Percentiles rank a stretch among this genome's conserved stretches.
Conservation (phyloP, 2,113 vertebrate species). For the Apeltes quadracus region DNA sequence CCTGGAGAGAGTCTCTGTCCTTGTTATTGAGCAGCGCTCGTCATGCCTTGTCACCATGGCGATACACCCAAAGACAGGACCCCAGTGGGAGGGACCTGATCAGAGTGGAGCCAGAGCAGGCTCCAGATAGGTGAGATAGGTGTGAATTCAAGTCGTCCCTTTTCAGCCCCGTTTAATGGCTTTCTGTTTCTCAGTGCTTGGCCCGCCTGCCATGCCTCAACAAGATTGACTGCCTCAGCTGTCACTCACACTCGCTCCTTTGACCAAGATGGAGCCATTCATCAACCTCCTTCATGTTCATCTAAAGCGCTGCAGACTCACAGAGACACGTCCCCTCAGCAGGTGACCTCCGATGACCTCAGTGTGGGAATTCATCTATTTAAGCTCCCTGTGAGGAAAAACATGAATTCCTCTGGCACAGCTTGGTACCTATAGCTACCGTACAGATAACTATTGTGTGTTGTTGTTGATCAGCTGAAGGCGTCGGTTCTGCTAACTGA, state of each 20-base stretch:
- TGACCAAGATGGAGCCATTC: slow-evolving; percentile 7
- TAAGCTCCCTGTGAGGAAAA: too few species aligned
- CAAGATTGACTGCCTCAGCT: slow-evolving; percentile 1
- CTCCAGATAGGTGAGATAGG: slow-evolving; percentile 30
- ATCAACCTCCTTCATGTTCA: not conserved
- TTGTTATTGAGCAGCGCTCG: slow-evolving; percentile 75
- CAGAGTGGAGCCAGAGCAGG: slow-evolving; percentile 24
- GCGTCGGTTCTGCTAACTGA: slow-evolving; percentile 50
- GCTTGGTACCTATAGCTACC: too few species aligned
- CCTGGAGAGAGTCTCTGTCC: slow-evolving; percentile 81
- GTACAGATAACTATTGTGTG: too few species aligned
- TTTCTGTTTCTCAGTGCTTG: slow-evolving; percentile 21
- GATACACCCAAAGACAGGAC: slow-evolving; percentile 65
- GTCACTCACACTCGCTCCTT: not conserved
- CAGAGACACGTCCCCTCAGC: slow-evolving; percentile 23
- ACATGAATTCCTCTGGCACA: too few species aligned
- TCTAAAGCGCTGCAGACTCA: slow-evolving; percentile 72
- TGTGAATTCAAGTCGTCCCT: not conserved
- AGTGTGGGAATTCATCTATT: too few species aligned
- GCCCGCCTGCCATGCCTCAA: not conserved
- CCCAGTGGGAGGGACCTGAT: slow-evolving; percentile 56
- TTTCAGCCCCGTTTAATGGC: not conserved
- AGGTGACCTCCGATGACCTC: slow-evolving; percentile 55
- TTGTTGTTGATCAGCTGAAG: slow-evolving; percentile 44
- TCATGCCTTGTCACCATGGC: slow-evolving; percentile 70